Conservation (phyloP, 2,888 invertebrate genomes). For the Eretmocerus hayati region DNA sequence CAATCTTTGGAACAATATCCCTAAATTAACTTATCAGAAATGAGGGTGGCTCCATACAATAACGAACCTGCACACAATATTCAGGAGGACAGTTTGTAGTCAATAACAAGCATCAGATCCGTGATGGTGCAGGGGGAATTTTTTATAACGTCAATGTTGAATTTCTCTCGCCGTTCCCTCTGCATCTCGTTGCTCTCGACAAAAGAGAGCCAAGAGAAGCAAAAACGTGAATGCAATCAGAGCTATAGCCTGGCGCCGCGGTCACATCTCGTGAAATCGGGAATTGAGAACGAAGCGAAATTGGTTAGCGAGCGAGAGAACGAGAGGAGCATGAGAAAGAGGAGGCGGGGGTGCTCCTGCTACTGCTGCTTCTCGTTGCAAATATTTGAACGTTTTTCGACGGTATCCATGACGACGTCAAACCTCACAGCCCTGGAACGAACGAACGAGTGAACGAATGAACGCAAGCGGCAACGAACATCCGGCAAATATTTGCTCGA, state of each 20-base stretch:
- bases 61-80: too few relatives aligned
- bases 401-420: slow-evolving; percentile 37
- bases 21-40: too few relatives aligned
- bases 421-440: slow-evolving; percentile 7
- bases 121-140: too few relatives aligned
- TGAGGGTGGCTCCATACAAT: too few relatives aligned
- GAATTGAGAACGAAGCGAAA: slow-evolving; percentile 24
- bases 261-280: slow-evolving; percentile 12
- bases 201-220: too few relatives aligned
- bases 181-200: background rate
- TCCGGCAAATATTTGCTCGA: slow-evolving; percentile 25
- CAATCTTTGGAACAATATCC: too few relatives aligned
- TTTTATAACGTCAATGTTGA: too few relatives aligned
- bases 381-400: slow-evolving; percentile 34
- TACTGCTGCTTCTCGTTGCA: slow-evolving; percentile 22
- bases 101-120: too few relatives aligned
- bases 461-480: slow-evolving; percentile 17
- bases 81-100: too few relatives aligned
- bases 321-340: background rate
- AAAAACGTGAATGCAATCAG: too few relatives aligned
- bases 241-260: background rate
- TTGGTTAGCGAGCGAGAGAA: slow-evolving; percentile 23
- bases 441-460: slow-evolving; percentile 7
- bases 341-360: slow-evolving; percentile 5
- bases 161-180: background rate